Evolutionary conservation across 1,140 invertebrate species (phyloP).

Genomic region (Leptinotarsa undecemlineata): DNA sequence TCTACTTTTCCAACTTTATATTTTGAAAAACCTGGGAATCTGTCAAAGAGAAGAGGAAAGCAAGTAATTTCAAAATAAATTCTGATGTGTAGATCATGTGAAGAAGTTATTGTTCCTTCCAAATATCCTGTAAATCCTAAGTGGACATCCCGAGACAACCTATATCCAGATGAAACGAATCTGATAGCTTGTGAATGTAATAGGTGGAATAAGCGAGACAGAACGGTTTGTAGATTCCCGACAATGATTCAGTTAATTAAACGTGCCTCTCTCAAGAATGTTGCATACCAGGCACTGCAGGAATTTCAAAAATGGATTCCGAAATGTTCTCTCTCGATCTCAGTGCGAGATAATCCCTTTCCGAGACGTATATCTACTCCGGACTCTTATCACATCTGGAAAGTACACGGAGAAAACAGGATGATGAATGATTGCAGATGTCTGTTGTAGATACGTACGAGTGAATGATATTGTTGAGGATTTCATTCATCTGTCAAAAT

Average conservation of each 20-base stretch:
- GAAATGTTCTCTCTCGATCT: constrained; percentile 36
- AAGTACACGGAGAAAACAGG: not conserved
- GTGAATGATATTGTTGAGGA: too few species aligned
- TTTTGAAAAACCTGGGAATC: too few species aligned
- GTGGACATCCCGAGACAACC: not conserved
- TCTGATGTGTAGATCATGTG: too few species aligned
- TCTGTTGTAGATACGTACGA: too few species aligned
- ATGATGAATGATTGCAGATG: too few species aligned
- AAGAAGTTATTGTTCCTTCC: too few species aligned
- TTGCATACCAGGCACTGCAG: constrained; percentile 34
- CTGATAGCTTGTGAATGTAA: constrained; percentile 23
- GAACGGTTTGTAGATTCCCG: constrained; percentile 35
- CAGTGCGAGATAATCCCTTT: constrained; percentile 29
- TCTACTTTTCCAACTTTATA: too few species aligned
- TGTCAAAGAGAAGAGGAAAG: too few species aligned
- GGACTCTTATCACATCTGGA: not conserved
- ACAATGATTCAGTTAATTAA: constrained; percentile 40
- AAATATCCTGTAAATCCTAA: too few species aligned
- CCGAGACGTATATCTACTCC: not conserved
- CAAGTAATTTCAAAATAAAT: too few species aligned
- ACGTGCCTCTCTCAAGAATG: constrained; percentile 35
- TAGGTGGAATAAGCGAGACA: constrained; percentile 28
- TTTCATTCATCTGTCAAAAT: too few species aligned
- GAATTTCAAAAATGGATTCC: constrained; percentile 39
- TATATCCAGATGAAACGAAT: constrained; percentile 4